phyloP scores from a whole-genome alignment of 2,888 invertebrate species.

The Poecilobothrus nobilitatus region DNA sequence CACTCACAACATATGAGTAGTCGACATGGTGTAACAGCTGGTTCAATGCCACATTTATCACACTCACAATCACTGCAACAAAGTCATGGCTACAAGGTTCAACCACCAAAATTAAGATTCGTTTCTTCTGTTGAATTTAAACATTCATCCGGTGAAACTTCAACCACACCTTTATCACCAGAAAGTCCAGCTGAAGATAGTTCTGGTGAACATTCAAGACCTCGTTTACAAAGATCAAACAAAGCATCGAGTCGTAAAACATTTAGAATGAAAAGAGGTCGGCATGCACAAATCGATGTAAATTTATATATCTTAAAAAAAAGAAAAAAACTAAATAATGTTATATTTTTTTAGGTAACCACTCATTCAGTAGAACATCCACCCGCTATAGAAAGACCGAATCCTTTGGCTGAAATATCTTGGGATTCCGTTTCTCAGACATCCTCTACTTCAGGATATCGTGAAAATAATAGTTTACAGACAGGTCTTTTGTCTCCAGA shows the following conservation, averaged over 20 bases:
- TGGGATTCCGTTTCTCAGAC: slow-evolving; percentile 78
- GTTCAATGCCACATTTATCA: slow-evolving; percentile 43
- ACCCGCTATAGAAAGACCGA: slow-evolving; percentile 31
- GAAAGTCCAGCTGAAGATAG: slow-evolving; percentile 61
- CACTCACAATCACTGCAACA: slow-evolving; percentile 44
- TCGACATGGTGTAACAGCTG: slow-evolving; percentile 32
- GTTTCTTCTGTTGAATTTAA: slow-evolving; percentile 75
- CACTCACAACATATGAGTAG: slow-evolving; percentile 28
- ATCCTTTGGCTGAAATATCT: slow-evolving; percentile 55
- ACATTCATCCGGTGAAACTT: slow-evolving; percentile 71
- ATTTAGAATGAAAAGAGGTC: slow-evolving; percentile 75
- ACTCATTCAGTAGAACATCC: slow-evolving; percentile 22
- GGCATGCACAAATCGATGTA: slow-evolving; percentile 63
- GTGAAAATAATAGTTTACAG: slow-evolving; percentile 55
- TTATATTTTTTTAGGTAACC: slow-evolving; percentile 10
- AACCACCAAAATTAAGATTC: slow-evolving; percentile 65
- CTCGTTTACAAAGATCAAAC: slow-evolving; percentile 67
- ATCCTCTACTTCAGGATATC: slow-evolving; percentile 78
- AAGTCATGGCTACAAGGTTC: slow-evolving; percentile 38
- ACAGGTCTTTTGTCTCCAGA: slow-evolving; percentile 44
- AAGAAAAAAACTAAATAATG: too few species aligned
- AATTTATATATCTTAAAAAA: slow-evolving; percentile 19
- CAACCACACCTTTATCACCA: slow-evolving; percentile 66
- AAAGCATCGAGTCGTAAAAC: slow-evolving; percentile 93
- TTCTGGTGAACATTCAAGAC: slow-evolving; percentile 54